These are phyloP conservation scores for Zaprionus kolodkinae DNA, from an alignment of 1,140 invertebrate genomes.

Conservation along the genomic window DNA sequence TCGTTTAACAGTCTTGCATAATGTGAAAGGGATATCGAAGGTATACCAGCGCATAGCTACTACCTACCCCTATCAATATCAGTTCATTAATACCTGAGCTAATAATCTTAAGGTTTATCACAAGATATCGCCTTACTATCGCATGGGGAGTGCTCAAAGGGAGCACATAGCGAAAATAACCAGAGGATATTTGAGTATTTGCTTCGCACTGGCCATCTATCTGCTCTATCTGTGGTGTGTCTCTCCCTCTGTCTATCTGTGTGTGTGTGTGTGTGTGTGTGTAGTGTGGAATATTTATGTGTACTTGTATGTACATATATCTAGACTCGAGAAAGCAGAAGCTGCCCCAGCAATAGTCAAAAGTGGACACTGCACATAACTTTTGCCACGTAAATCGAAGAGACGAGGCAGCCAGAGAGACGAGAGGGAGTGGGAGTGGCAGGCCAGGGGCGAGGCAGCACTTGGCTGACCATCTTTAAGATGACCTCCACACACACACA, in stretches of 20 bases:
- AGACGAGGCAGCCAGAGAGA: conserved; percentile 18
- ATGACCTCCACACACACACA: conserved; percentile 40
- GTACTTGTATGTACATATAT: conserved; percentile 20
- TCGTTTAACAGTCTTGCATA: no score
- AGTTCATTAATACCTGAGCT: background rate
- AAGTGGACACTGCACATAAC: conserved; percentile 40
- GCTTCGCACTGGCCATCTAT: conserved; percentile 48
- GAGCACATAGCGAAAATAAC: conserved; percentile 15
- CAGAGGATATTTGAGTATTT: background rate
- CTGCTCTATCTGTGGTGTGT: conserved; percentile 60
- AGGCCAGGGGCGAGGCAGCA: conserved; percentile 5
- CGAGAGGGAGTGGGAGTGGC: background rate
- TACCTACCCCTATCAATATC: background rate
- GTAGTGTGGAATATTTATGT: conserved; percentile 39
- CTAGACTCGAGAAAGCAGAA: conserved; percentile 9
- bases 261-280: conserved; percentile 10
- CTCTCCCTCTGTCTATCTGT: conserved; percentile 13
- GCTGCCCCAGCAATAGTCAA: conserved; percentile 24
- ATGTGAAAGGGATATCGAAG: no score
- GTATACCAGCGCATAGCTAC: no score
- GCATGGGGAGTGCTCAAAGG: background rate
- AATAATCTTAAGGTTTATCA: background rate
- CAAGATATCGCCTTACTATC: background rate
- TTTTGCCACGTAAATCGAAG: conserved; percentile 45
- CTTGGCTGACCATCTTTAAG: conserved; percentile 49